Conservation (phyloP, 2,797 vertebrate genomes). For the Trichosurus vulpecula region DNA sequence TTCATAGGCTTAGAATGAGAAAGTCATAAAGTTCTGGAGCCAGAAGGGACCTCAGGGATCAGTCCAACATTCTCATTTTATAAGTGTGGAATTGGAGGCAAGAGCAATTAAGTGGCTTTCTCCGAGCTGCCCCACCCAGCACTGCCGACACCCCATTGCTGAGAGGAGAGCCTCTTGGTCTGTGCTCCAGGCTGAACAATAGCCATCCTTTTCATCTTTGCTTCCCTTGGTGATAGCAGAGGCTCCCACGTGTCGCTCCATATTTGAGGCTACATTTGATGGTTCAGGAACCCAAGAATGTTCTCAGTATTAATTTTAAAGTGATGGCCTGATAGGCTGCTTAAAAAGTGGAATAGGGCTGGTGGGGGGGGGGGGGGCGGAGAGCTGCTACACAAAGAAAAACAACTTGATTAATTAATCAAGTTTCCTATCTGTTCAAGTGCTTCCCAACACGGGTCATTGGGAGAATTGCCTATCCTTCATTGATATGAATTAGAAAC, state of each 20-base stretch:
- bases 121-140: neutral
- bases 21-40: neutral
- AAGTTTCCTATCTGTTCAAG: neutral
- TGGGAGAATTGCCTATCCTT: conserved; percentile 38
- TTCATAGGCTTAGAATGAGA: neutral
- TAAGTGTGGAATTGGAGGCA: neutral
- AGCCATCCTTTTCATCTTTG: neutral
- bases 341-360: neutral
- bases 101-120: neutral
- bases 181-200: neutral
- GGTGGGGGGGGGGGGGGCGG: fast-evolving
- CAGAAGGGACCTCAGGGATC: neutral
- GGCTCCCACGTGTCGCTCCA: neutral
- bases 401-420: neutral
- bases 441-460: neutral
- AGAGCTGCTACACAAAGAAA: neutral
- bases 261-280: neutral
- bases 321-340: neutral
- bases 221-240: neutral
- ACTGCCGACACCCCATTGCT: neutral
- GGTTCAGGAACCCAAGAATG: neutral
- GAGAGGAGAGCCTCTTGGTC: neutral
- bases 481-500: conserved; percentile 43
- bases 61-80: neutral
- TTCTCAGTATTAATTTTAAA: neutral